Evolutionary conservation across 2,797 vertebrate species (phyloP), one percentile per base, ranked within the genome.

Genomic region (Carduelis carduelis): DNA sequence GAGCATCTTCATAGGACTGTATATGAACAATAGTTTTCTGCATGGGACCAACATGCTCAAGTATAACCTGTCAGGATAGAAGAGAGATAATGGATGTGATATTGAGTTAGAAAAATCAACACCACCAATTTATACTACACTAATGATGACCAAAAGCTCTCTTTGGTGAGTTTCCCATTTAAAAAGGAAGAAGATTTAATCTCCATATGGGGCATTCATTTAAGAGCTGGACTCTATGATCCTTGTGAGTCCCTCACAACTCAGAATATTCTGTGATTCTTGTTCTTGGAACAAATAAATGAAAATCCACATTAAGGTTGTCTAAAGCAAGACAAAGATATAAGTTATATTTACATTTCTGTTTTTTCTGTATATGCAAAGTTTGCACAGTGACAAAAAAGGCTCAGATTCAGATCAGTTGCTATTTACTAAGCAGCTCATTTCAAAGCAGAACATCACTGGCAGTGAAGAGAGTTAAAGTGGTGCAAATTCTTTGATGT

Each of bases 11-110:
- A n/a, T 98, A 99, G 55, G 96, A 98, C 96, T 98, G 97, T 69
- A 99, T 98, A 87, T 98, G 98, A 12, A 96, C 97, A 28, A 99
- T 91, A 11, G 98, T 98, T 66, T 97, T 98, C 97, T 98, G 98
- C 98, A 99, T 99, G 52, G 98, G 96, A 84, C 97, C 97, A 87
- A 99, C 97, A 66, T 97, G 98, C 72, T 98, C 97, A 78, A 98
- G 97, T 12, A 99, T 97, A 69, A 95, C 97, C 99, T 99, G 87
- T 52, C 11, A 19, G 84, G 41, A 53, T 14, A 78, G 14, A 87
- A 50, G 12, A 68, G 3, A 91, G 24, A 85, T 24, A 14, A 91
- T 4, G 26, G 52, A 64, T 41, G 16, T 37, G 34, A 71, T 10
- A 53, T 1, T 9, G 28, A 86, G 41, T 44, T 41, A 44, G 50